phyloP scores from a whole-genome alignment of 2,888 invertebrate species.

The Drosophila limbata region DNA sequence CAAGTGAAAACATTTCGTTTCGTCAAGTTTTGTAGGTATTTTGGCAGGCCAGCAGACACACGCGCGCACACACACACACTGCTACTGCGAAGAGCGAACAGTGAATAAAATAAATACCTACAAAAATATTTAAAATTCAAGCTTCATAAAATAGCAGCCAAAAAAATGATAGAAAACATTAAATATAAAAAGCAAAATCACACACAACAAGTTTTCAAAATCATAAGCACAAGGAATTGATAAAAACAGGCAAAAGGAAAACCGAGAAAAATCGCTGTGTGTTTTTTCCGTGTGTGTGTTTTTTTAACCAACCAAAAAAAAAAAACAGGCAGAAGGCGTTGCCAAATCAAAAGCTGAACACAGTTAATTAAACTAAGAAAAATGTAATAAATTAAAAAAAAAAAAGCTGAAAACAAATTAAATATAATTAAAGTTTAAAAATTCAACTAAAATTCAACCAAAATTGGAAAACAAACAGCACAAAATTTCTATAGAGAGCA shows the following conservation, averaged over 20 bases:
- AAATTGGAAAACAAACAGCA: constrained; percentile 21
- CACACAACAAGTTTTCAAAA: constrained; percentile 18
- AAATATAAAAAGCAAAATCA: constrained; percentile 6
- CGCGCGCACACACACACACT: constrained; percentile 35
- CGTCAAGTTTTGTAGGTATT: constrained; percentile 80
- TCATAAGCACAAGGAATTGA: constrained; percentile 51
- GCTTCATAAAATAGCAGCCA: constrained; percentile 9
- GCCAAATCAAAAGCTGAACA: constrained; percentile 56
- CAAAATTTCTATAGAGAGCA: constrained; percentile 13
- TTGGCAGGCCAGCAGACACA: constrained; percentile 52
- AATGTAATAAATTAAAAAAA: constrained; percentile 7
- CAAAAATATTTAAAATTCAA: constrained; percentile 6
- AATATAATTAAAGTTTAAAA: background rate
- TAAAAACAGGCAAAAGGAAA: constrained; percentile 4
- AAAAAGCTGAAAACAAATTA: constrained; percentile 3
- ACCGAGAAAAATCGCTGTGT: constrained; percentile 21
- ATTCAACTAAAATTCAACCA: background rate
- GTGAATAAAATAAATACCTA: constrained; percentile 42
- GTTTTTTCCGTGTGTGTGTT: constrained; percentile 20
- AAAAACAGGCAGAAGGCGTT: constrained; percentile 65
- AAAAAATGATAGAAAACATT: background rate
- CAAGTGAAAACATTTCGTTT: constrained; percentile 76
- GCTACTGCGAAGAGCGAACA: constrained; percentile 15
- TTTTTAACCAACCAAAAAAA: constrained; percentile 1
- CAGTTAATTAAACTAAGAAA: constrained; percentile 11